Evolutionary conservation across 2,888 invertebrate species (phyloP), one percentile per base, ranked within the genome.

Genomic region (Ophion obscuratus): DNA sequence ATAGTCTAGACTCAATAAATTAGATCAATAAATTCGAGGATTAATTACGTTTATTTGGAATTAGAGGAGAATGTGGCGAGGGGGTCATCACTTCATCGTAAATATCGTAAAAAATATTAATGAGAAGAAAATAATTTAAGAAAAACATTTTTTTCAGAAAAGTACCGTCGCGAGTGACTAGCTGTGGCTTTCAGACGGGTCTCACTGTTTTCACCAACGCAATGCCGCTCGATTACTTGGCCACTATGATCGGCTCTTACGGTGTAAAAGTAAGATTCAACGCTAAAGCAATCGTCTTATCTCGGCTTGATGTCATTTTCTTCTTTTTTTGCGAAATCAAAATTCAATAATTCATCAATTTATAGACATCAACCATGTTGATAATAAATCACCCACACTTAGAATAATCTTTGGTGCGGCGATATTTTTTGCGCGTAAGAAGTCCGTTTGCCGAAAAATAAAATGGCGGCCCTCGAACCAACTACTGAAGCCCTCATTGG

Each of bases 111-210:
- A 40, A 40, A 40, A 40, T 40, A 27, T n/a, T 64, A 2, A 9
- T 36, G 10, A n/a, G 1, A 44, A 24, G 14, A 44, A 27, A 9
- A 44, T 9, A 11, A 31, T 31, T 9, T 27, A 36, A 17, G 64
- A 40, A 3, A 27, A 24, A 17, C 31, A 20, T 62, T 20, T 27
- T 1, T 77, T 77, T 61, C n/a, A 87, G 88, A 14, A 20, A 92
- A 31, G 92, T 91, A 2, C 96, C 96, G 0, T 95, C 95, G 78
- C 95, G 96, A 2, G 95, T 96, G 0, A 96, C 96, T 0, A 96
- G 96, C 0, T 97, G 97, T 89, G 97, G 97, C 0, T 96, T 96
- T 90, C 95, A 96, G 89, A 96, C 96, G 0, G 97, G 96, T 0
- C 94, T 97, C 0, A 95, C 96, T 0, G 94, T 96, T 0, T 90